Evolutionary conservation across 2,888 invertebrate genomes (phyloP).

Genomic region (Nebria salina): DNA sequence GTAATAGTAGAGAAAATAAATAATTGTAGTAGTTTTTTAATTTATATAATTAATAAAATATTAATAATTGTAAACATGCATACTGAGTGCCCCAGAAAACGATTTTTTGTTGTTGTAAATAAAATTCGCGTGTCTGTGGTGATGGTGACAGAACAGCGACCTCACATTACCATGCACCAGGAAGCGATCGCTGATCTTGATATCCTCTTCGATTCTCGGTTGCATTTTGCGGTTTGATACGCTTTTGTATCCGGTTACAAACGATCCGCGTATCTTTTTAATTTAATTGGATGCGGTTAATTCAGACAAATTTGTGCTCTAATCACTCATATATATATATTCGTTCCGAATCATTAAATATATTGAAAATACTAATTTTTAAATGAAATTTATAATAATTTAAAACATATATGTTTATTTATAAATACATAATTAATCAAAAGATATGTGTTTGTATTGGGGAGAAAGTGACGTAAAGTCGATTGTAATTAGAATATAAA

Average conservation of each 20-base stretch:
- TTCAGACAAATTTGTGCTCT: too few species aligned
- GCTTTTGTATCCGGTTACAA: conserved; percentile 19
- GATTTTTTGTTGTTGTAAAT: background rate
- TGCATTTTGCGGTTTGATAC: conserved; percentile 31
- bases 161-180: conserved; percentile 25
- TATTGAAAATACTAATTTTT: too few species aligned
- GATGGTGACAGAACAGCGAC: background rate
- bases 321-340: too few species aligned
- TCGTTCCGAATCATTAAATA: too few species aligned
- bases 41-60: background rate
- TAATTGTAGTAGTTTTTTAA: background rate
- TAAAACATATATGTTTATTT: background rate
- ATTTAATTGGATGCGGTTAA: conserved; percentile 5
- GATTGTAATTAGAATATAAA: background rate
- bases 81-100: background rate
- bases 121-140: background rate
- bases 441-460: background rate
- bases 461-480: background rate
- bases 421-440: conserved; percentile 3
- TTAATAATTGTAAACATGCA: background rate
- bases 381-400: background rate
- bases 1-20: background rate
- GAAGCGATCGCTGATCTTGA: conserved; percentile 29
- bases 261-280: conserved; percentile 11
- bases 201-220: conserved; percentile 40